Percentiles rank a stretch among this genome's conserved stretches.
These are phyloP conservation scores for Clepsis dumicolana DNA, from an alignment of 2,888 invertebrate species.

Conservation along the genomic window DNA sequence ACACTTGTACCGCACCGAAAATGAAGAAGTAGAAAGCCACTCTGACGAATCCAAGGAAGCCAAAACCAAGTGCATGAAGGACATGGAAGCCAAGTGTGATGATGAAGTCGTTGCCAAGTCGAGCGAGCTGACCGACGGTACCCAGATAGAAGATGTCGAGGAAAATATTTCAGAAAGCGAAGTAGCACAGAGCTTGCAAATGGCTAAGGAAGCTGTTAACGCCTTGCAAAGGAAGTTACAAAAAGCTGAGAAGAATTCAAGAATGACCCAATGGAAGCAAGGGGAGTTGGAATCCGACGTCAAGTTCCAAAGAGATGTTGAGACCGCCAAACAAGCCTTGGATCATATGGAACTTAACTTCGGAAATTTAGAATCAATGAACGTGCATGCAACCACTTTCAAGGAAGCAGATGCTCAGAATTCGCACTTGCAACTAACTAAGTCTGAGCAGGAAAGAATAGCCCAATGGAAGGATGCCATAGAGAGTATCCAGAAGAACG, in stretches of 20 bases:
- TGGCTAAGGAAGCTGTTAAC: slow-evolving; percentile 77
- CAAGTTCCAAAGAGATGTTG: slow-evolving; percentile 69
- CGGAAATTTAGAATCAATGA: slow-evolving; percentile 64
- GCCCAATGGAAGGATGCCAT: slow-evolving; percentile 74
- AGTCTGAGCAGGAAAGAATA: slow-evolving; percentile 65
- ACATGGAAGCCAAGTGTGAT: slow-evolving; percentile 74
- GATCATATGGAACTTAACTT: slow-evolving; percentile 68
- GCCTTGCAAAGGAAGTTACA: slow-evolving; percentile 68
- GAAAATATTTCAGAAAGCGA: slow-evolving; percentile 60
- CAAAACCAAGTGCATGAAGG: slow-evolving; percentile 61
- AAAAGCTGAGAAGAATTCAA: slow-evolving; percentile 59
- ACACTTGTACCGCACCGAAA: slow-evolving; percentile 66
- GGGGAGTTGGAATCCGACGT: slow-evolving; percentile 55
- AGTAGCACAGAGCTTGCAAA: slow-evolving; percentile 70
- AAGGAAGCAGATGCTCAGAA: slow-evolving; percentile 56
- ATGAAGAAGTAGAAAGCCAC: slow-evolving; percentile 65
- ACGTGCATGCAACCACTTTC: slow-evolving; percentile 54
- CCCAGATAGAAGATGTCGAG: slow-evolving; percentile 51
- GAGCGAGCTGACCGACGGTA: slow-evolving; percentile 51
- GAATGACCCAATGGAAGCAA: slow-evolving; percentile 52
- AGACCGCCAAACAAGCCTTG: slow-evolving; percentile 67
- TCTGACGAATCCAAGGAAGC: slow-evolving; percentile 54
- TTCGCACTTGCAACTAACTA: slow-evolving; percentile 51
- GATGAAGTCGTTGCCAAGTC: slow-evolving; percentile 59
- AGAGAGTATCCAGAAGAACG: slow-evolving; percentile 65